These are phyloP conservation scores for Mactromeris polynyma DNA, from an alignment of 2,888 invertebrate genomes.

Conservation along the genomic window DNA sequence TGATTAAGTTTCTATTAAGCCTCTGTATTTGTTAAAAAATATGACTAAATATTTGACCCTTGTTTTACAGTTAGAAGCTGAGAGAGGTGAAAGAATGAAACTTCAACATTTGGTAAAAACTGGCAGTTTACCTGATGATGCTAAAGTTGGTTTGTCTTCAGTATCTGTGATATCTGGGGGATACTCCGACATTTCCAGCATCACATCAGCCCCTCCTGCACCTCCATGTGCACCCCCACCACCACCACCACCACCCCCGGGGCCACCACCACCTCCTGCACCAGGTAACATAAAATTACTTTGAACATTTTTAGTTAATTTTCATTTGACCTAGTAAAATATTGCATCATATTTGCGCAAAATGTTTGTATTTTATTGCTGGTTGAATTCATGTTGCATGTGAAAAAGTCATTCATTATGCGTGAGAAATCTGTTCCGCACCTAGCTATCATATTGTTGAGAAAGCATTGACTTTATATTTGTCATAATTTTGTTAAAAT, in stretches of 20 bases:
- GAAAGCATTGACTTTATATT: no score
- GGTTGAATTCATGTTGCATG: no score
- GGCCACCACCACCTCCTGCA: constrained; percentile 80
- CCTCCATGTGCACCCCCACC: constrained; percentile 76
- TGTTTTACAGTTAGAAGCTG: constrained; percentile 84
- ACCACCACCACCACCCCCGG: constrained; percentile 78
- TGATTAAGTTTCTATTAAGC: no score
- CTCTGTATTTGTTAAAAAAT: no score
- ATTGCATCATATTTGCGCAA: no score
- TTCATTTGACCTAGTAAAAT: no score
- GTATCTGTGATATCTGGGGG: constrained; percentile 63
- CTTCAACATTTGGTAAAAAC: constrained; percentile 95
- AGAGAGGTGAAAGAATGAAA: constrained; percentile 91
- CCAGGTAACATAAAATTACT: constrained; percentile 55
- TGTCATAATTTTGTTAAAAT: no score
- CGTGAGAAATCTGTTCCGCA: no score
- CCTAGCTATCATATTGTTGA: no score
- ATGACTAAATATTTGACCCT: constrained; percentile 11
- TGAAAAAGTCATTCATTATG: no score
- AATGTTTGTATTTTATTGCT: no score
- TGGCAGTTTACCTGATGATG: constrained; percentile 97
- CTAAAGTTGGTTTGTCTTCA: constrained; percentile 90
- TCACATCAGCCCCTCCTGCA: constrained; percentile 61
- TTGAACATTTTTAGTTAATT: background rate
- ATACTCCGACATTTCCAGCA: constrained; percentile 68